phyloP scores from a whole-genome alignment of 2,113 vertebrate species.

The Notarius lentiginosus region DNA sequence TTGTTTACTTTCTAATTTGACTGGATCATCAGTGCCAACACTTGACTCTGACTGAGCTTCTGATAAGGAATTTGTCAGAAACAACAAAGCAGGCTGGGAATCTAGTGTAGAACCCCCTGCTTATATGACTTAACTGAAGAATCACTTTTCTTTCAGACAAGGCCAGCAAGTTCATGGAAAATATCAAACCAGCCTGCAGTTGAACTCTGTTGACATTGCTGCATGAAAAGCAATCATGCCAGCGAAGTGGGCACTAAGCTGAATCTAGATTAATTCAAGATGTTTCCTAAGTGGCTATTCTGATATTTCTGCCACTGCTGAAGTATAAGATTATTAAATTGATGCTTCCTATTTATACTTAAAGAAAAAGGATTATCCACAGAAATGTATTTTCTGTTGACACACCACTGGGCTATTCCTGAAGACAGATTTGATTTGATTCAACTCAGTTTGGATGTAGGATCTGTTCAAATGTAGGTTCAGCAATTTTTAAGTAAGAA shows the following conservation, averaged over 20 bases:
- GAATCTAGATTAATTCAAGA: background rate
- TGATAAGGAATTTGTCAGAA: background rate
- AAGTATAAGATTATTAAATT: background rate
- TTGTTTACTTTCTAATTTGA: background rate
- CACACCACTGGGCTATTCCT: background rate
- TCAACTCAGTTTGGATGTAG: background rate
- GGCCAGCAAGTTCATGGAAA: background rate
- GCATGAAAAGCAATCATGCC: background rate
- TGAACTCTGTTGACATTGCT: background rate
- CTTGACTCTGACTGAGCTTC: background rate
- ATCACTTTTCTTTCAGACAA: background rate
- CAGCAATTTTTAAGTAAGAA: background rate
- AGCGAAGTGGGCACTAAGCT: background rate
- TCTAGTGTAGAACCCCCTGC: background rate
- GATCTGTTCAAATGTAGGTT: background rate
- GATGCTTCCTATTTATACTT: background rate
- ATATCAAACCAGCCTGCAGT: background rate
- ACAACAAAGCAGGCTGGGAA: background rate
- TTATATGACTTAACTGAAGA: background rate
- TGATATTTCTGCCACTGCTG: background rate
- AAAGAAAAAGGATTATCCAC: background rate
- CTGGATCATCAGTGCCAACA: background rate
- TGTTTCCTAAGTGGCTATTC: background rate
- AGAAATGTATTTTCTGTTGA: background rate
- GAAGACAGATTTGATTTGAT: slow-evolving; percentile 7